A percentile compares a stretch with the other conserved stretches of the same genome.
phyloP scores from a whole-genome alignment of 2,797 vertebrate genomes.

The Coluber constrictor region DNA sequence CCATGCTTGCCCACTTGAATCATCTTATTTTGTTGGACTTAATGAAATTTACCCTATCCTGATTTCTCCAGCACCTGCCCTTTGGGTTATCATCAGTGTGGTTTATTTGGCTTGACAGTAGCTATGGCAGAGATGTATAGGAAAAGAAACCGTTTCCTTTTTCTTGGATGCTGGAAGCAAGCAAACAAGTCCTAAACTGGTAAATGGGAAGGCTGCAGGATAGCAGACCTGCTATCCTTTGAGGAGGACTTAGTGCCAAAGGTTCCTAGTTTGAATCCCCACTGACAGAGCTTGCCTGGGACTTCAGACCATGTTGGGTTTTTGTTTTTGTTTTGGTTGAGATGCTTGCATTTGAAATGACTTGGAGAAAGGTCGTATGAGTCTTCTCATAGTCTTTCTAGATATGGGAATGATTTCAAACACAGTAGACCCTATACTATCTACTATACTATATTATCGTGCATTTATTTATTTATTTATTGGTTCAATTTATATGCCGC shows the following conservation, averaged over 20 bases:
- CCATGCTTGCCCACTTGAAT: not conserved
- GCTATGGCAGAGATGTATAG: not conserved
- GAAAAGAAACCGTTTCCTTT: not conserved
- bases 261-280: not conserved
- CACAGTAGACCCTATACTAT: not conserved
- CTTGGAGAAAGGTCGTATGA: not conserved
- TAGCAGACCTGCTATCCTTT: not conserved
- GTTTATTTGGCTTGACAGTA: conserved; percentile 2
- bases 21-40: not conserved
- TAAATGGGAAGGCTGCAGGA: not conserved
- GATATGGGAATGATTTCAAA: not conserved
- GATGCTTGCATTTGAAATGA: not conserved
- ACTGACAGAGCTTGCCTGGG: not conserved
- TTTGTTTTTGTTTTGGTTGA: not conserved
- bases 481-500: too few species aligned
- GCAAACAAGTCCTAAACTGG: not conserved
- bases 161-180: not conserved
- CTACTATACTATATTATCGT: not conserved
- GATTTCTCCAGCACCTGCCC: not conserved
- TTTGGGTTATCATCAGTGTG: not conserved
- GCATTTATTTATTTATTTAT: not conserved
- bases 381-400: not conserved
- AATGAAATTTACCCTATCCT: not conserved
- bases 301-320: not conserved
- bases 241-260: not conserved